Percentiles rank a stretch among this genome's conserved stretches.
phyloP scores from a whole-genome alignment of 2,797 vertebrate species.

The Acropternis orthonyx region DNA sequence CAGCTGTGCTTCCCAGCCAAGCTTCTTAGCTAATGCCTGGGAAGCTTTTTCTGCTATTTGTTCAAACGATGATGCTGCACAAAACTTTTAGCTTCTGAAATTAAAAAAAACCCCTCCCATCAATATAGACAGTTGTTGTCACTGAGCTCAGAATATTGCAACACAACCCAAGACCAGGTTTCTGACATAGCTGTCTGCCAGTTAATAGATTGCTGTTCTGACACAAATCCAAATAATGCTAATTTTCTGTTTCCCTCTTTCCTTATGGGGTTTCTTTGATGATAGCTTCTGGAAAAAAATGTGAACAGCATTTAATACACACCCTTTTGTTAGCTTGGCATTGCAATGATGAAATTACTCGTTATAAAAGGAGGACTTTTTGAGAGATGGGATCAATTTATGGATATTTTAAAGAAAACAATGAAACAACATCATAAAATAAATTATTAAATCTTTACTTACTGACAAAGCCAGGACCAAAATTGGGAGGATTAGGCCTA shows the following conservation, averaged over 20 bases:
- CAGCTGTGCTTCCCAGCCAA: background rate
- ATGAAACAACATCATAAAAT: slow-evolving; percentile 6
- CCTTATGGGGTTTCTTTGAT: background rate
- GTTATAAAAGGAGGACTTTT: background rate
- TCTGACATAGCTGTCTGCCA: background rate
- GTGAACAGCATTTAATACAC: background rate
- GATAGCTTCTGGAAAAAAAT: background rate
- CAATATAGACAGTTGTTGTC: background rate
- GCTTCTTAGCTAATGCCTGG: background rate
- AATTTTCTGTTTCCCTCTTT: background rate
- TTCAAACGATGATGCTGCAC: background rate
- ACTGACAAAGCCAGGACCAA: slow-evolving; percentile 97
- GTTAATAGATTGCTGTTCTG: background rate
- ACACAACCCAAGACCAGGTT: background rate
- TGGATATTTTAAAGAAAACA: background rate
- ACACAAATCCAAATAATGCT: background rate
- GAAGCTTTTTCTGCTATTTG: background rate
- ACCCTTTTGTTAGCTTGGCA: background rate
- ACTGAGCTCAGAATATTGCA: background rate
- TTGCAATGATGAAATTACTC: background rate
- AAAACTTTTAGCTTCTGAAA: background rate
- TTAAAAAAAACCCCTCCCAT: background rate
- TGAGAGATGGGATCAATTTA: background rate
- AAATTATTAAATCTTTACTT: slow-evolving; percentile 77
- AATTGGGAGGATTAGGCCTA: slow-evolving; percentile 93